A percentile compares a stretch with the other conserved stretches of the same genome.
These are phyloP conservation scores for Zaprionus vittiger DNA, from an alignment of 1,140 invertebrate species.

Conservation along the genomic window DNA sequence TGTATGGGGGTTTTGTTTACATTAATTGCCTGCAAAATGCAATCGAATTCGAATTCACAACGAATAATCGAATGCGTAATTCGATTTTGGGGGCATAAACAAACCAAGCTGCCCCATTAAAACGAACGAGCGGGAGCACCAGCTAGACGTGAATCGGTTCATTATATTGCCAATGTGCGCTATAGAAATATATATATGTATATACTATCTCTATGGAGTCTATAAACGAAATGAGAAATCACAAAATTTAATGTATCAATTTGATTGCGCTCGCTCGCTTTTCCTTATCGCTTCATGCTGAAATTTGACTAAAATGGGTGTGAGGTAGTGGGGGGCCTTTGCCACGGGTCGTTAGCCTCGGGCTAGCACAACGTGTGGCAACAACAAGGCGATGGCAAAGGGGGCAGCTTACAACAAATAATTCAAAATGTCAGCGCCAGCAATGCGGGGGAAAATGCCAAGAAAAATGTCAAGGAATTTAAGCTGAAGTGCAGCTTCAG, in stretches of 20 bases:
- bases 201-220: not conserved
- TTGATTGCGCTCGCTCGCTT: constrained; percentile 35
- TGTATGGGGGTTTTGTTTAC: not conserved
- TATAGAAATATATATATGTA: not conserved
- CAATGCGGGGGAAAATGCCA: constrained; percentile 60
- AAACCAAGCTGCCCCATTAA: constrained; percentile 2
- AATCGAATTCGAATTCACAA: constrained; percentile 1
- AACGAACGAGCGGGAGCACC: not conserved
- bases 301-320: constrained; percentile 26
- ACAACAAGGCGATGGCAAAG: not conserved
- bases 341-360: constrained; percentile 67
- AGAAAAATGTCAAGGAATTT: constrained; percentile 59
- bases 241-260: constrained; percentile 11
- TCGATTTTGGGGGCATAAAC: constrained; percentile 4
- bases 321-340: not conserved
- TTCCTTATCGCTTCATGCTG: not conserved
- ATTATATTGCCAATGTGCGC: constrained; percentile 2
- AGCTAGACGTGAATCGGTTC: constrained; percentile 4
- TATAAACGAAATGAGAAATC: not conserved
- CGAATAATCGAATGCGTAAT: constrained; percentile 4
- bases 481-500: constrained; percentile 29
- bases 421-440: constrained; percentile 78
- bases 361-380: constrained; percentile 30
- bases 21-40: constrained; percentile 11
- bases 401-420: constrained; percentile 65